Evolutionary conservation across 1,140 invertebrate genomes (phyloP).

Genomic region (Coelopa frigida): DNA sequence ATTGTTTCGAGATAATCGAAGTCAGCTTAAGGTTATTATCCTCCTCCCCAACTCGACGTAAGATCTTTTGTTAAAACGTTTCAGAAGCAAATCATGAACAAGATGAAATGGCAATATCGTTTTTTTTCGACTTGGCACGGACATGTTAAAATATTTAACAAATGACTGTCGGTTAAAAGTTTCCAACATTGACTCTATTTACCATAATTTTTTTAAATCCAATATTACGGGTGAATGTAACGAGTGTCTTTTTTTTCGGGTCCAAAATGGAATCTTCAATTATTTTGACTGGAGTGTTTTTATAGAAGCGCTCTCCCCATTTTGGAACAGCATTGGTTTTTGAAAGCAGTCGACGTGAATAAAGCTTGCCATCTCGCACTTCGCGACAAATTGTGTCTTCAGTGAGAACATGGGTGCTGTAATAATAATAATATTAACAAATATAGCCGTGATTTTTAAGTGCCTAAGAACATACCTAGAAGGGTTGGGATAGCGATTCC

Average conservation of each 20-base stretch:
- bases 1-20: no score
- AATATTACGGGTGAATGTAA: conserved; percentile 57
- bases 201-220: conserved; percentile 84
- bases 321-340: conserved; percentile 89
- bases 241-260: conserved; percentile 75
- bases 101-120: conserved; percentile 13
- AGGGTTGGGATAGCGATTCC: conserved; percentile 89
- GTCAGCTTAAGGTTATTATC: no score
- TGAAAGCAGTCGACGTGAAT: conserved; percentile 75
- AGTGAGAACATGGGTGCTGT: conserved; percentile 80
- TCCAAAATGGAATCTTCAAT: conserved; percentile 89
- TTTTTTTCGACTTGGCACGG: no score
- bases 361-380: conserved; percentile 68
- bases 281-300: conserved; percentile 71
- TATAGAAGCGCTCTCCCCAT: conserved; percentile 85
- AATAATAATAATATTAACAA: neutral
- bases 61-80: no score
- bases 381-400: conserved; percentile 83
- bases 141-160: no score
- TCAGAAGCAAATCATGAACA: no score
- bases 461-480: conserved; percentile 57
- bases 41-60: no score
- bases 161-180: no score
- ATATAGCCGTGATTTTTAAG: neutral
- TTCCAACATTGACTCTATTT: no score